Conservation (phyloP, 2,113 vertebrate genomes). For the Eublepharis macularius region DNA sequence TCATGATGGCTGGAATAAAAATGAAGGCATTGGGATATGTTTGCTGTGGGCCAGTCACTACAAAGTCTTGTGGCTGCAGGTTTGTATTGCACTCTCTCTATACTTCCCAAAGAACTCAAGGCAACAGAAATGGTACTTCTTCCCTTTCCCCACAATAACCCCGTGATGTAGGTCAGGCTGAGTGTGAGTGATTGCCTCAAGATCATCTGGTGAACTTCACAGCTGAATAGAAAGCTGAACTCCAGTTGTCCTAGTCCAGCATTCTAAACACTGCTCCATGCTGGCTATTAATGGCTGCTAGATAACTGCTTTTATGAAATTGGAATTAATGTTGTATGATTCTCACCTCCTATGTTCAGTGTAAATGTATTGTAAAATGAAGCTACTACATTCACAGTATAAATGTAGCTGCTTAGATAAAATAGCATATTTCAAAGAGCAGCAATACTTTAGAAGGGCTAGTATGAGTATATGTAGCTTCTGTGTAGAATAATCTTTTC, state of each 20-base stretch:
- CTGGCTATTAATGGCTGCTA: background rate
- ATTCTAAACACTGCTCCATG: too few relatives aligned
- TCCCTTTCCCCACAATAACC: too few relatives aligned
- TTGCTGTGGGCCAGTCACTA: background rate
- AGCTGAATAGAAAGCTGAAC: too few relatives aligned
- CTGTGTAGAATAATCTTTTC: slow-evolving; percentile 1
- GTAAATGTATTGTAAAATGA: background rate
- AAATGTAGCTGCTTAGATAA: background rate
- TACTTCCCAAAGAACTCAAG: too few relatives aligned
- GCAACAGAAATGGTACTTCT: too few relatives aligned
- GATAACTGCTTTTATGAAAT: too few relatives aligned
- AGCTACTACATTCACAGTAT: background rate
- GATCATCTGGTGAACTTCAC: too few relatives aligned
- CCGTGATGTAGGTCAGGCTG: too few relatives aligned
- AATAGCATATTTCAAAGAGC: background rate
- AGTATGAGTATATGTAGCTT: background rate
- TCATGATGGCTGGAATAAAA: background rate
- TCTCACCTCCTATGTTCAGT: background rate
- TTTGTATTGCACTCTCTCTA: too few relatives aligned
- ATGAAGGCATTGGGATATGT: background rate
- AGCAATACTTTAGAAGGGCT: slow-evolving; percentile 6
- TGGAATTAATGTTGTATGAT: background rate
- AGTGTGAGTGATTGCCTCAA: too few relatives aligned
- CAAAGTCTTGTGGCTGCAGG: background rate
- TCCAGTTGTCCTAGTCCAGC: too few relatives aligned